Conservation (phyloP, 2,888 invertebrate species). For the Agrochola circellaris region DNA sequence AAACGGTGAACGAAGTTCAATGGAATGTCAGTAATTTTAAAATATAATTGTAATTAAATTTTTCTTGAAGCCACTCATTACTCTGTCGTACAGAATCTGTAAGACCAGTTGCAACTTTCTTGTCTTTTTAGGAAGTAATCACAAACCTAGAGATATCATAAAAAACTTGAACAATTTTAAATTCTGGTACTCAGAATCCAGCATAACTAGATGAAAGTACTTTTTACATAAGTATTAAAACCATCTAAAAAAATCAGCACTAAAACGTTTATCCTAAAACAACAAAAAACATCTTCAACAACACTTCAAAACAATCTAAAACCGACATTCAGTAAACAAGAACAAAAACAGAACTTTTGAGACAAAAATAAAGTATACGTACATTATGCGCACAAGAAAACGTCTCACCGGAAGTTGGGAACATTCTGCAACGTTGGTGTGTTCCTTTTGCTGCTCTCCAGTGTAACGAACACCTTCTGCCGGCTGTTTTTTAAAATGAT, state of each 20-base stretch:
- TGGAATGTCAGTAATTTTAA: neutral
- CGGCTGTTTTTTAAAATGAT: slow-evolving; percentile 5
- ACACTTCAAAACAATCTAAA: slow-evolving; percentile 46
- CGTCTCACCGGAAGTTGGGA: slow-evolving; percentile 67
- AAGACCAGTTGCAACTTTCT: neutral
- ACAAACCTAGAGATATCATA: neutral
- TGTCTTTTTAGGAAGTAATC: neutral
- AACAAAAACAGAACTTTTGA: slow-evolving; percentile 62
- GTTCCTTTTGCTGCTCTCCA: slow-evolving; percentile 55
- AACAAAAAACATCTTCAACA: slow-evolving; percentile 16
- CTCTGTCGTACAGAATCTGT: neutral
- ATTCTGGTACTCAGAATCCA: neutral
- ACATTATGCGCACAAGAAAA: slow-evolving; percentile 62
- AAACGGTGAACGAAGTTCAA: neutral
- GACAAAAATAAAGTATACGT: slow-evolving; percentile 66
- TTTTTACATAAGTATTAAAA: too few species aligned
- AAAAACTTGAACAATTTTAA: neutral
- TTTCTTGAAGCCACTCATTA: too few species aligned
- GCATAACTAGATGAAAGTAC: neutral
- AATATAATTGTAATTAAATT: too few species aligned
- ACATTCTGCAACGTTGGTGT: slow-evolving; percentile 60
- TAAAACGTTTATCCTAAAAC: slow-evolving; percentile 8
- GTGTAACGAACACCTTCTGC: slow-evolving; percentile 16
- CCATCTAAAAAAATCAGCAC: slow-evolving; percentile 11
- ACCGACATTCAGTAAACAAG: slow-evolving; percentile 50